Conservation (phyloP, 2,113 vertebrate genomes). For the Cryptomyrus ogoouensis region DNA sequence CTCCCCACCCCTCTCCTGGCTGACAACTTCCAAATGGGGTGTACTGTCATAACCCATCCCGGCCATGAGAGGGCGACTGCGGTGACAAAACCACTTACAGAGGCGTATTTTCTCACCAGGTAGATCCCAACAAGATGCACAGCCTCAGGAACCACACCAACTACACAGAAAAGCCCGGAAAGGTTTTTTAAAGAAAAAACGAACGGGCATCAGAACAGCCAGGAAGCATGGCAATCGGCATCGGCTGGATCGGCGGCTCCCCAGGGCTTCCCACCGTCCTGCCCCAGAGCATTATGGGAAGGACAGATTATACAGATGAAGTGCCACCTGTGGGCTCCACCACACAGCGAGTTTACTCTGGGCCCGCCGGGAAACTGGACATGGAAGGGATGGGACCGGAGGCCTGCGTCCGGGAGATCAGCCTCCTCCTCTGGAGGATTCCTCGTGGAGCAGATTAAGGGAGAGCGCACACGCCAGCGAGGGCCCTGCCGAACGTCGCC, state of each 20-base stretch:
- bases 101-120: not conserved
- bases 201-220: not conserved
- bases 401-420: not conserved
- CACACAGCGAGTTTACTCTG: not conserved
- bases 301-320: not conserved
- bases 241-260: not conserved
- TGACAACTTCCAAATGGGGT: not conserved
- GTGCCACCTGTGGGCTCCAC: not conserved
- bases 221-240: not conserved
- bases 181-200: not conserved
- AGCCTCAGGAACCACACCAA: not conserved
- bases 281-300: not conserved
- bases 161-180: not conserved
- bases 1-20: not conserved
- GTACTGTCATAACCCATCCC: not conserved
- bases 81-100: not conserved
- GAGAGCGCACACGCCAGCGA: not conserved
- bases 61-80: not conserved
- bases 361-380: not conserved
- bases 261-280: not conserved
- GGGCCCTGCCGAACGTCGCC: not conserved
- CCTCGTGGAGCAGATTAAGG: not conserved
- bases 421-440: not conserved
- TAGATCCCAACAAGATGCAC: not conserved
- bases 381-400: no score